Conservation (phyloP, 2,113 vertebrate species). For the Ginglymostoma cirratum region DNA sequence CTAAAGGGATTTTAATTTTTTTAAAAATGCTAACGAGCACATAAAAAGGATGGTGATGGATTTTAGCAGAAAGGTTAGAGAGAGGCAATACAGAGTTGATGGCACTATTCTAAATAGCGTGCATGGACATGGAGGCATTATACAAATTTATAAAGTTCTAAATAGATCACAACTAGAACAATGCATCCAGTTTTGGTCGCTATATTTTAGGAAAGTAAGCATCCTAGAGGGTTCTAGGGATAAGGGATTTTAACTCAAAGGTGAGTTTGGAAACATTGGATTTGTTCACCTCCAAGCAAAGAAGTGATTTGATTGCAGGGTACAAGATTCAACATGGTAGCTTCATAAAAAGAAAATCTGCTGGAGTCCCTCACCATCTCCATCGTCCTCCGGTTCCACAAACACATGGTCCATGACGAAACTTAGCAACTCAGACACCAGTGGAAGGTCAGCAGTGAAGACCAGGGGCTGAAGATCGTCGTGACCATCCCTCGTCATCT, state of each 20-base stretch:
- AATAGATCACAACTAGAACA: not conserved
- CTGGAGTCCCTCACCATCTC: not conserved
- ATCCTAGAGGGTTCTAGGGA: too few species aligned
- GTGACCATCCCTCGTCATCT: slow-evolving; percentile 44
- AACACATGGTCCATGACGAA: slow-evolving; percentile 80
- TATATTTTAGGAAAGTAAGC: too few species aligned
- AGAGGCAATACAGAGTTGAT: too few species aligned
- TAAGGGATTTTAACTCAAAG: too few species aligned
- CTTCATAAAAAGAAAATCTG: not conserved
- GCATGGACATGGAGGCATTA: too few species aligned
- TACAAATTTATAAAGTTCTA: not conserved
- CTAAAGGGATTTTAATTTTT: too few species aligned
- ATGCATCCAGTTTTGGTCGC: too few species aligned
- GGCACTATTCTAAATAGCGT: too few species aligned
- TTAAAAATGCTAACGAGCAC: too few species aligned
- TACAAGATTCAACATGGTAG: not conserved
- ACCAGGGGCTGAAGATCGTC: slow-evolving; percentile 51
- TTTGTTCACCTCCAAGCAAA: not conserved
- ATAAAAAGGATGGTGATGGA: too few species aligned
- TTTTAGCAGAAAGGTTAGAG: too few species aligned
- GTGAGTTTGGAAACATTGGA: not conserved
- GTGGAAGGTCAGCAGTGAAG: slow-evolving; percentile 55
- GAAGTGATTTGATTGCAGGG: not conserved
- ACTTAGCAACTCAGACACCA: slow-evolving; percentile 69
- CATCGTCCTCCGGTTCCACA: slow-evolving; percentile 49